Conservation (phyloP, 2,888 invertebrate genomes). For the Trichopoda pennipes region DNA sequence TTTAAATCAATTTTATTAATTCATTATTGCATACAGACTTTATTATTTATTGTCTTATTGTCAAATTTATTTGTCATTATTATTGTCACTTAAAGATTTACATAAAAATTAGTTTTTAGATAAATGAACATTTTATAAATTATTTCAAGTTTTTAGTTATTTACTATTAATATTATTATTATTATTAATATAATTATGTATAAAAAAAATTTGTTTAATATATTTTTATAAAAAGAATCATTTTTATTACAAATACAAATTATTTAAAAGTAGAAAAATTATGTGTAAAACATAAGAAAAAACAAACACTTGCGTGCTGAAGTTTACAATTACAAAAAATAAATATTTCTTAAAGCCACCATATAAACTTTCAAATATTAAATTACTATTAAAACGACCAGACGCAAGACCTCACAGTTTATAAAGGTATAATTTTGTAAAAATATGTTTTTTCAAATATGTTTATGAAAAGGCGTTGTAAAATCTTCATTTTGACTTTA, state of each 20-base stretch:
- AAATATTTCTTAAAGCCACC: slow-evolving; percentile 46
- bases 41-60: slow-evolving; percentile 67
- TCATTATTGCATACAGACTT: slow-evolving; percentile 13
- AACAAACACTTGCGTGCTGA: slow-evolving; percentile 60
- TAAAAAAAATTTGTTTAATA: slow-evolving; percentile 61
- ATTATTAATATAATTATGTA: slow-evolving; percentile 36
- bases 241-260: slow-evolving; percentile 45
- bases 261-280: slow-evolving; percentile 19
- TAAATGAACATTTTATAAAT: slow-evolving; percentile 50
- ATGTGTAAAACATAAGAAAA: slow-evolving; percentile 16
- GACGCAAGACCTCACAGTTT: not conserved
- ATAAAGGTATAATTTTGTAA: not conserved
- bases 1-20: slow-evolving; percentile 35
- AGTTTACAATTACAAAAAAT: slow-evolving; percentile 64
- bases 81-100: slow-evolving; percentile 51
- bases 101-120: slow-evolving; percentile 53
- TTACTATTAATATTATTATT: slow-evolving; percentile 18
- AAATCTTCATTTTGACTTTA: not conserved
- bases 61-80: slow-evolving; percentile 55
- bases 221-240: slow-evolving; percentile 56
- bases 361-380: slow-evolving; percentile 6
- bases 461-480: not conserved
- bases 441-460: not conserved
- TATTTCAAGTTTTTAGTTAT: slow-evolving; percentile 16
- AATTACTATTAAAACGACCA: slow-evolving; percentile 24